Percentiles rank a stretch among this genome's conserved stretches.
Conservation (phyloP, 2,113 vertebrate genomes). For the Setophaga petechia region DNA sequence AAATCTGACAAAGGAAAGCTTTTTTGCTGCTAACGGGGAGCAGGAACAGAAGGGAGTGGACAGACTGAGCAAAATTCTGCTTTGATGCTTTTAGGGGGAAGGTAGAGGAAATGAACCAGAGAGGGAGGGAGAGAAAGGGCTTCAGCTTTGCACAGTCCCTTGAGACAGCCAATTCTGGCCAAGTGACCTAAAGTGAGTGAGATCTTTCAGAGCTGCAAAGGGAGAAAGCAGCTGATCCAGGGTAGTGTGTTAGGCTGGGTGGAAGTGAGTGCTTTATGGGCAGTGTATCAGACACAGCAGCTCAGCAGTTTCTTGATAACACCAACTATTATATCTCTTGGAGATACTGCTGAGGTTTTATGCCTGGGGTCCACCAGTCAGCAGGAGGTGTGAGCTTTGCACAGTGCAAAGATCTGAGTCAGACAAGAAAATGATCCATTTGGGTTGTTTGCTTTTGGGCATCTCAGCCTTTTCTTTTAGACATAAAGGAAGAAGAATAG, state of each 20-base stretch:
- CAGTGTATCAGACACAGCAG: neutral
- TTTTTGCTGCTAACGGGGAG: neutral
- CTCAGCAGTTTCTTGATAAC: conserved; percentile 18
- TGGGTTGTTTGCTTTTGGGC: neutral
- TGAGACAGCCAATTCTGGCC: neutral
- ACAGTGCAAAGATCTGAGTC: neutral
- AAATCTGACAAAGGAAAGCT: conserved; percentile 71
- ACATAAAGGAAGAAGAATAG: neutral
- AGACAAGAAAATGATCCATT: neutral
- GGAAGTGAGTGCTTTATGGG: neutral
- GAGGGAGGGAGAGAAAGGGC: neutral
- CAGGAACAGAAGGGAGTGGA: neutral
- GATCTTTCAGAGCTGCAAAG: neutral
- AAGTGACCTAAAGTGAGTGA: neutral
- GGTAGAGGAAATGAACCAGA: neutral
- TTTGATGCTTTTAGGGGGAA: neutral
- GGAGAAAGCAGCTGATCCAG: neutral
- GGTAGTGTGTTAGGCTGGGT: neutral
- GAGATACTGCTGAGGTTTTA: neutral
- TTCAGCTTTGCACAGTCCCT: neutral
- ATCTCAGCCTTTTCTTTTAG: neutral
- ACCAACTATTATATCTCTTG: neutral
- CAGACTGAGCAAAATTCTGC: conserved; percentile 45
- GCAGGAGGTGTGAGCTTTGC: neutral
- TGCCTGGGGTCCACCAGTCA: neutral